Conservation (phyloP, 2,113 vertebrate genomes). For the Jaculus jaculus region DNA sequence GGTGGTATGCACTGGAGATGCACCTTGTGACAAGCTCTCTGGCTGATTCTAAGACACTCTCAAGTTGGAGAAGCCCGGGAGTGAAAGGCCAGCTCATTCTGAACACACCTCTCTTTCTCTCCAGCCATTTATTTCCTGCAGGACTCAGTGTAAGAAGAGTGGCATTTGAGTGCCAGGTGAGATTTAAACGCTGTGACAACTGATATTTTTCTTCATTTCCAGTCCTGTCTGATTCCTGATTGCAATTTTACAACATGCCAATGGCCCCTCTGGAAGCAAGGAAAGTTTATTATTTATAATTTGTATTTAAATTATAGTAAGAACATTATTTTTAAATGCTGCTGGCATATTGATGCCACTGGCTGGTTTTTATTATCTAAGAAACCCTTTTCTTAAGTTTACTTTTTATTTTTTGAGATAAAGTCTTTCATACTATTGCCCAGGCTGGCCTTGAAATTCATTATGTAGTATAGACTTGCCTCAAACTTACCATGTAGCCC, state of each 20-base stretch:
- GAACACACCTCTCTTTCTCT: slow-evolving; percentile 75
- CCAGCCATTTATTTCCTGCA: slow-evolving; percentile 81
- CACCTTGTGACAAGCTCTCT: not conserved
- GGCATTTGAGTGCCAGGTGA: slow-evolving; percentile 78
- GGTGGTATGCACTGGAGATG: not conserved
- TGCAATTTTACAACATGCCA: slow-evolving; percentile 80
- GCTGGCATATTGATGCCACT: slow-evolving; percentile 77
- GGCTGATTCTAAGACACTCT: not conserved
- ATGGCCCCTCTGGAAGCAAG: slow-evolving; percentile 79
- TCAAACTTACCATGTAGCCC: not conserved
- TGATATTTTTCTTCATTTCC: slow-evolving; percentile 83
- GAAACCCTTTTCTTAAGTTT: slow-evolving; percentile 76
- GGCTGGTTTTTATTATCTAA: slow-evolving; percentile 81
- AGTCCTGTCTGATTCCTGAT: slow-evolving; percentile 79
- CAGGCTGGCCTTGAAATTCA: too few relatives aligned
- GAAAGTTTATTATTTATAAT: slow-evolving; percentile 30
- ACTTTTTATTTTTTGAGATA: too few relatives aligned
- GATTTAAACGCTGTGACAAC: slow-evolving; percentile 81
- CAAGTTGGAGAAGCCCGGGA: too few relatives aligned
- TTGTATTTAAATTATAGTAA: slow-evolving; percentile 66
- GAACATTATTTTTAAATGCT: slow-evolving; percentile 80
- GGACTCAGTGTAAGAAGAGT: slow-evolving; percentile 82
- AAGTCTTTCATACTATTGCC: too few relatives aligned
- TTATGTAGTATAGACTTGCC: too few relatives aligned
- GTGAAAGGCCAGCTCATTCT: slow-evolving; percentile 73